Evolutionary conservation across 2,888 invertebrate genomes (phyloP), one percentile per base, ranked within the genome.

Genomic region (Aphidoletes aphidimyza): DNA sequence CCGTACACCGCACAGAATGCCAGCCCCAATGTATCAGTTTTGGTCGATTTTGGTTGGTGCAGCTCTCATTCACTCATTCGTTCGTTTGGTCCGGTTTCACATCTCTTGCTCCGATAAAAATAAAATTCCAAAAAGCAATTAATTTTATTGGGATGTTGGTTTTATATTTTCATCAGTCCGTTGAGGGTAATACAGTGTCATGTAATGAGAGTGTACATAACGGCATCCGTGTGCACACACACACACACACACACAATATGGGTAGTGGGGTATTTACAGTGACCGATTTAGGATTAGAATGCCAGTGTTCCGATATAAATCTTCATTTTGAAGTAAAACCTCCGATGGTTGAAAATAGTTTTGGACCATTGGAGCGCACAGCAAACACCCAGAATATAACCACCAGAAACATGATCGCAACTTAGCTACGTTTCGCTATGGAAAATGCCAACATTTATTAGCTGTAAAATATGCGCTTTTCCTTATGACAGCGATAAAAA

Each of bases 81-180:
- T n/a, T n/a, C n/a, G n/a, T n/a, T n/a, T n/a, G n/a, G n/a, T n/a
- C n/a, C n/a, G n/a, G 17, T 54, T 54, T 5, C 37, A 17, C 81
- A 22, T 37, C 81, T 2, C 37, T n/a, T n/a, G n/a, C n/a, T n/a
- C 36, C 39, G 81, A 81, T 81, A 81, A 37, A 37, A 81, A 81
- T 81, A 37, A 81, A 37, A 37, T 37, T 81, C 83, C 42, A 83
- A 83, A 42, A 42, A 83, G 83, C 42, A 81, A 83, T 83, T 83
- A 83, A 42, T 42, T 83, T 83, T 42, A 42, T 83, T 83, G 42
- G n/a, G 39, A 81, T 81, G 81, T 81, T 37, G 37, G 81, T 81
- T 81, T 81, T 81, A 37, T 81, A 81, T 36, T 69, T 69, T 69
- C 69, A 69, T 69, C 69, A 69, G 69, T n/a, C 69, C 69, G 34